Evolutionary conservation across 2,797 vertebrate species (phyloP), one percentile per base, ranked within the genome.

Genomic region (Notolepis coatsorum): DNA sequence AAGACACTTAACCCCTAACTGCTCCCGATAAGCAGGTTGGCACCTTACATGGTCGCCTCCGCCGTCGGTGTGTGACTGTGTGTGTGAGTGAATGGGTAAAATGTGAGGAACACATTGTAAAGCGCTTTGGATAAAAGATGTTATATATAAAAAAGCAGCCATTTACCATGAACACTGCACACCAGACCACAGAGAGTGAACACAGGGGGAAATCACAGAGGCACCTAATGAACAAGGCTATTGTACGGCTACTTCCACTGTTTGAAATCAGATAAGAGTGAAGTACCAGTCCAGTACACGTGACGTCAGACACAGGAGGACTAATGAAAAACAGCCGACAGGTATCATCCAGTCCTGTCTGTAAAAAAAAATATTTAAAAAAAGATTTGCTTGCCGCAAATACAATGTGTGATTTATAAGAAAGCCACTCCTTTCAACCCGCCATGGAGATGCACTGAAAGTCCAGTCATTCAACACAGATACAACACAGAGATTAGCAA

Each of bases 361-460:
- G n/a, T 24, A 3, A 10, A 10, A 10, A 9, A n/a, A 3, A 47
- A 15, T 13, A 31, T 10, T 24, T 13, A 45, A 7, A 31, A 41
- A 1, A 49, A 38, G n/a, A 28, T 2, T n/a, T 0, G 0, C 35
- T n/a, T 15, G 5, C 17, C 7, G 17, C 7, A 30, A 57, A 37
- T 17, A 7, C 41, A 5, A 2, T 37, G 4, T 67, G 4, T 31
- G 7, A 5, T 18, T 31, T 27, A 15, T 15, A 15, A 18, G 2
- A 51, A 2, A 25, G 5, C 25, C 38, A 35, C 43, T 60, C 57
- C 33, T 57, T 43, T 76, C 25, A 35, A 66, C 53, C 23, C 15
- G 3, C 8, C 2, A n/a, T 39, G 25, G n/a, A 65, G 64, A 62
- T 65, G 2, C 17, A 7, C 28, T 23, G 2, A 12, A 17, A 1